These are phyloP conservation scores for Notoglanidium macrostoma DNA, from an alignment of 2,797 vertebrate species.

Conservation along the genomic window DNA sequence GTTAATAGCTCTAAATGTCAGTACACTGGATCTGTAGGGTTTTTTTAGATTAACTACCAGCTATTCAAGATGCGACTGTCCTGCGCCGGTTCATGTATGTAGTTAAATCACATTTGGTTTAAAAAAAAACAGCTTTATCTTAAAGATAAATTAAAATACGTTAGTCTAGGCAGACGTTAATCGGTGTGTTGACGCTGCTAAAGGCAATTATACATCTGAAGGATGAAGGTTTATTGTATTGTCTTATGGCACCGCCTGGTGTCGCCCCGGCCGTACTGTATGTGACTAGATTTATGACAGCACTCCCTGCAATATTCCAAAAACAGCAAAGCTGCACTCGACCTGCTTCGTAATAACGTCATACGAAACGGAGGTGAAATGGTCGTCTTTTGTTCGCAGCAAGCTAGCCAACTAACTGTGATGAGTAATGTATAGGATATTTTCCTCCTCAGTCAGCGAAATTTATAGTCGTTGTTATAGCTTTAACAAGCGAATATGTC, in stretches of 20 bases:
- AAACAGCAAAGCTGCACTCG: neutral
- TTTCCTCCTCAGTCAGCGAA: neutral
- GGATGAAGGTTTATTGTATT: neutral
- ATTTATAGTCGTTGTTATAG: neutral
- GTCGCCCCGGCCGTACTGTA: neutral
- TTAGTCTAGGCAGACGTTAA: too few relatives aligned
- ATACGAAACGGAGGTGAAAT: neutral
- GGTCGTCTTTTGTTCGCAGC: neutral
- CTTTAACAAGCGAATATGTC: neutral
- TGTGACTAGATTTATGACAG: neutral
- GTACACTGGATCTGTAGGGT: too few relatives aligned
- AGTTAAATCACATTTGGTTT: too few relatives aligned
- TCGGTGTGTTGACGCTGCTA: too few relatives aligned
- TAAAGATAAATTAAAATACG: too few relatives aligned
- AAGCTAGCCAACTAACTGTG: neutral
- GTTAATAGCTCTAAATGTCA: too few relatives aligned
- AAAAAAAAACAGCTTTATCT: too few relatives aligned
- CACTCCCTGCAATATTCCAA: neutral
- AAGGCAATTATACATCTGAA: neutral
- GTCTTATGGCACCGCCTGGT: neutral
- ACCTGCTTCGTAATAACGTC: neutral
- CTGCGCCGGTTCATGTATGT: too few relatives aligned
- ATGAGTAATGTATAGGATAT: neutral
- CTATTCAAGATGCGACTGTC: neutral
- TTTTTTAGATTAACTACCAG: too few relatives aligned